These are phyloP conservation scores for Cryptotermes secundus DNA, from an alignment of 1,140 invertebrate genomes.

Conservation along the genomic window DNA sequence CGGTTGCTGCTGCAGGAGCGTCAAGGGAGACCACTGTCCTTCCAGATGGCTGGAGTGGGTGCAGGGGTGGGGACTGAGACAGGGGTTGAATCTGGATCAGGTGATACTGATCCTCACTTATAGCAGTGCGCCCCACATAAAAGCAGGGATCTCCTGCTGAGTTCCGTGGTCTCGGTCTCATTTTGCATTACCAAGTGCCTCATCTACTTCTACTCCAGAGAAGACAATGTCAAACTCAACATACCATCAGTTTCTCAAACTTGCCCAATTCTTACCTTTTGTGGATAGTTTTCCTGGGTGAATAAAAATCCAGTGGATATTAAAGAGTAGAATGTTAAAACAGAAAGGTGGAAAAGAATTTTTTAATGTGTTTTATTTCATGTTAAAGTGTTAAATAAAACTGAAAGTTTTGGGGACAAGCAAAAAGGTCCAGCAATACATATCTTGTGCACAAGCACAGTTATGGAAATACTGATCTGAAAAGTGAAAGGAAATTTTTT, in stretches of 20 bases:
- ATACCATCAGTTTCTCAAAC: slow-evolving; percentile 18
- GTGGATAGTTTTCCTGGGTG: slow-evolving; percentile 21
- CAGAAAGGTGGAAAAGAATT: background rate
- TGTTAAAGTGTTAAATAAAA: slow-evolving; percentile 2
- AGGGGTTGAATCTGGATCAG: slow-evolving; percentile 28
- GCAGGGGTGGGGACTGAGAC: slow-evolving; percentile 1
- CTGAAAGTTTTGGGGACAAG: background rate
- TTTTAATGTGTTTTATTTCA: background rate
- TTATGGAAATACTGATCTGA: background rate
- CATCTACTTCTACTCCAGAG: slow-evolving; percentile 26
- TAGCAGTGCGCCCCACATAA: slow-evolving; percentile 32
- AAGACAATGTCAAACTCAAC: slow-evolving; percentile 22
- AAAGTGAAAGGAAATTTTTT: background rate
- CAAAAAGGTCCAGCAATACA: slow-evolving; percentile 18
- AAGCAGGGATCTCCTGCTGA: background rate
- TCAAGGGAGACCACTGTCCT: slow-evolving; percentile 44
- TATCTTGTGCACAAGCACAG: background rate
- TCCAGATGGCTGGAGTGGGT: slow-evolving; percentile 30
- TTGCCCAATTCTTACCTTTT: slow-evolving; percentile 18
- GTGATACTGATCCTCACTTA: slow-evolving; percentile 35
- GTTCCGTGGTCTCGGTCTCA: background rate
- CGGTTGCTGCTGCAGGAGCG: slow-evolving; percentile 63
- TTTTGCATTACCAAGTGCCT: slow-evolving; percentile 34
- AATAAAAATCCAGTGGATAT: slow-evolving; percentile 22
- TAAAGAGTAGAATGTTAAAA: background rate